phyloP scores from a whole-genome alignment of 92 coral and sea anemone species.

The Parazoanthus atlanticus region DNA sequence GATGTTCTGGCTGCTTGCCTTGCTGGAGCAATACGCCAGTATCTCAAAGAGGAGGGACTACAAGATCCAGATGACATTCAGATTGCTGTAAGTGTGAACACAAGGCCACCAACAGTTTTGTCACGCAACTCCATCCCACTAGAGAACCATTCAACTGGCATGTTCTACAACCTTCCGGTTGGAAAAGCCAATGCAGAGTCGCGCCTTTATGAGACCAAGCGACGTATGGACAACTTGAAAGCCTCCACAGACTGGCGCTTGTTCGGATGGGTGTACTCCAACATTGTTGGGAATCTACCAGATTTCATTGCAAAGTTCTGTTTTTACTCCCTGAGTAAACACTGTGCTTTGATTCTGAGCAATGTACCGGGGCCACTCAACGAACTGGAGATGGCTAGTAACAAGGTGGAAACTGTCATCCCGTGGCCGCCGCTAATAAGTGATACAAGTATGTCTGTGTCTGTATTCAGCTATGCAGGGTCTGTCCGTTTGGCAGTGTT shows the following conservation, averaged over 20 bases:
- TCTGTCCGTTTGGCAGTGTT: slow-evolving; percentile 85
- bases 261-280: slow-evolving; percentile 80
- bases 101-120: slow-evolving; percentile 74
- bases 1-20: slow-evolving; percentile 91
- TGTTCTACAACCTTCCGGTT: slow-evolving; percentile 87
- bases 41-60: slow-evolving; percentile 78
- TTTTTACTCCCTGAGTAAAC: slow-evolving; percentile 72
- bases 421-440: slow-evolving; percentile 98
- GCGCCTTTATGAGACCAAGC: slow-evolving; percentile 87
- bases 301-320: slow-evolving; percentile 85
- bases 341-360: slow-evolving; percentile 89
- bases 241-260: slow-evolving; percentile 85
- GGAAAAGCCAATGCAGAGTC: slow-evolving; percentile 65
- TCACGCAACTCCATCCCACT: slow-evolving; percentile 84
- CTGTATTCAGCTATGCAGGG: slow-evolving; percentile 97
- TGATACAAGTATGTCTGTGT: slow-evolving; percentile 90
- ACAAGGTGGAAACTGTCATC: slow-evolving; percentile 83
- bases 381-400: slow-evolving; percentile 77
- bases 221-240: slow-evolving; percentile 92
- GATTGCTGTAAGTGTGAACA: slow-evolving; percentile 90
- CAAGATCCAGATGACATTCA: slow-evolving; percentile 88
- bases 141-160: slow-evolving; percentile 91
- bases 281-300: slow-evolving; percentile 87
- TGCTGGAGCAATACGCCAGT: slow-evolving; percentile 91
- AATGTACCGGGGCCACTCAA: slow-evolving; percentile 97